Evolutionary conservation across 2,888 invertebrate genomes (phyloP), one percentile per base, ranked within the genome.

Genomic region (Drosophila stalkeri): DNA sequence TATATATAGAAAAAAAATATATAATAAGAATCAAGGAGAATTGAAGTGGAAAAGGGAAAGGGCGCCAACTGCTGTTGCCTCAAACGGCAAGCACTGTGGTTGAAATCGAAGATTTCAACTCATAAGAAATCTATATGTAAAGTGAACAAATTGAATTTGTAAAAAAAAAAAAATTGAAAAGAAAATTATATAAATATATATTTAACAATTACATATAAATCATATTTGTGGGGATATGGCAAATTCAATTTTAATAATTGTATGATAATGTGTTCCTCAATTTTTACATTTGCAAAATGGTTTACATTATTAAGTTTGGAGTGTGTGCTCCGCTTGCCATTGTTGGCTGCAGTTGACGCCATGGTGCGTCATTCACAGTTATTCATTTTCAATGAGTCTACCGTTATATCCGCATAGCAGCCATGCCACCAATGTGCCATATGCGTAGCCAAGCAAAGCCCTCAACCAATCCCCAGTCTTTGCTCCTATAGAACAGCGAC

Each of bases 1-100:
- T 54, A 27, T 54, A 54, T 54, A 39, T 37, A 39, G 6, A 35
- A 23, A 23, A 46, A 39, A 16, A 16, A 16, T 14, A 37, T 37
- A 74, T 77, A 83, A 80, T 77, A 75, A 71, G 74, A 75, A 71
- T 64, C 49, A 3, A n/a, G 67, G 65, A 67, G 68, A 72, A 79
- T 80, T 63, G 69, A 74, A 77, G 73, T 56, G 81, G 70, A 57
- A 61, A 52, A 37, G 41, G 57, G 12, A 46, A n/a, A 33, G 33
- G 49, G n/a, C 31, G 80, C 63, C 55, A 63, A 44, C 68, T 63
- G 75, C 76, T 60, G 41, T 39, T 41, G 56, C 54, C 27, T n/a
- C 84, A 75, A 79, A 75, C 37, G 54, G 33, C 57, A 61, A 46
- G 74, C 68, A 80, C 80, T 18, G 64, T 81, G 78, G 70, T 9